phyloP scores from a whole-genome alignment of 2,113 vertebrate genomes.

The Albula glossodonta region DNA sequence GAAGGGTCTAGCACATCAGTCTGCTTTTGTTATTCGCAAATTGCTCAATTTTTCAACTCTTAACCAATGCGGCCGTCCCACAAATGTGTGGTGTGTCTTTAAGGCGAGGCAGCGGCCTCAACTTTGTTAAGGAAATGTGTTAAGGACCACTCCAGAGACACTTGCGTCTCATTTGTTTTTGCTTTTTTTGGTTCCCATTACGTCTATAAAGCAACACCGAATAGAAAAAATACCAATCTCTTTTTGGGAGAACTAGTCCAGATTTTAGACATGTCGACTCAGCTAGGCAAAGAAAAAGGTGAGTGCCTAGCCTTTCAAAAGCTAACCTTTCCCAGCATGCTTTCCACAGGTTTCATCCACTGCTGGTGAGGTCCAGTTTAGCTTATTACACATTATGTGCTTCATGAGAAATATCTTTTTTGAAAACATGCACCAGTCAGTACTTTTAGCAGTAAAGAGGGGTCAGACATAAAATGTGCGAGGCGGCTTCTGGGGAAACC shows the following conservation, averaged over 20 bases:
- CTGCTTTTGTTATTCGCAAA: not conserved
- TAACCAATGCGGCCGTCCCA: not conserved
- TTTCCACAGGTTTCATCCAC: not conserved
- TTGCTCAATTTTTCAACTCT: conserved; percentile 1
- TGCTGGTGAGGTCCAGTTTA: not conserved
- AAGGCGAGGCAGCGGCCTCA: not conserved
- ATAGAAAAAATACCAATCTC: not conserved
- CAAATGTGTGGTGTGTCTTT: not conserved
- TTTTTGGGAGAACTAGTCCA: not conserved
- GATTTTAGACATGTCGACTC: not conserved
- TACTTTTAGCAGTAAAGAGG: not conserved
- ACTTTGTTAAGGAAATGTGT: not conserved
- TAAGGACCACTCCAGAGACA: not conserved
- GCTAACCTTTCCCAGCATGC: not conserved
- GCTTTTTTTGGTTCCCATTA: not conserved
- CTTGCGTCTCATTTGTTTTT: conserved; percentile 5
- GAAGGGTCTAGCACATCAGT: conserved; percentile 16
- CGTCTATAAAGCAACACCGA: not conserved
- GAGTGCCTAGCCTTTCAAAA: not conserved
- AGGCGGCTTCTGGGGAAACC: too few species aligned
- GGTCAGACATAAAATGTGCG: not conserved
- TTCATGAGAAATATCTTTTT: not conserved
- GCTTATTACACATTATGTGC: too few species aligned
- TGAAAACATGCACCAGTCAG: not conserved
- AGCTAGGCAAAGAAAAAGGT: not conserved